phyloP scores from a whole-genome alignment of 2,888 invertebrate species.

The Amphimallon solstitiale region DNA sequence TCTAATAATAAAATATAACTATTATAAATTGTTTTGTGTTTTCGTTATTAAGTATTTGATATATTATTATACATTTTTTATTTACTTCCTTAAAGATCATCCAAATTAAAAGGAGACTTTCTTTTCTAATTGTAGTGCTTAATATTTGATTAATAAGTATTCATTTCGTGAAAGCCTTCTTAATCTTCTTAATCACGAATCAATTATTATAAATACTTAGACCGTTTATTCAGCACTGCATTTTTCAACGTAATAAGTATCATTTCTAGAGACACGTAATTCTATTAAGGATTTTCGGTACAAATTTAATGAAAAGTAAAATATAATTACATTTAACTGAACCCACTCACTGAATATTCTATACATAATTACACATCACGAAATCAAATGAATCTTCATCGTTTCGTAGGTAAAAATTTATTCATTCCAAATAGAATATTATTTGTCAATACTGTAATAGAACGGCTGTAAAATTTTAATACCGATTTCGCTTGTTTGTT shows the following conservation, averaged over 20 bases:
- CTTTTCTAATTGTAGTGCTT: constrained; percentile 6
- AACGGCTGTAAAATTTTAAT: constrained; percentile 19
- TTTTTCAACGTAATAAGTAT: constrained; percentile 10
- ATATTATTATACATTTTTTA: too few species aligned
- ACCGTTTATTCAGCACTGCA: neutral
- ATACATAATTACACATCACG: constrained; percentile 20
- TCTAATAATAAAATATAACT: too few species aligned
- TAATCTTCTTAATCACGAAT: constrained; percentile 9
- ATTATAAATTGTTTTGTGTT: too few species aligned
- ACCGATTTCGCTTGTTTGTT: constrained; percentile 10
- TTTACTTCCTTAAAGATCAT: too few species aligned
- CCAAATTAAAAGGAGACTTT: neutral
- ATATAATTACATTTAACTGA: constrained; percentile 19
- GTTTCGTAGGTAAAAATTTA: constrained; percentile 15
- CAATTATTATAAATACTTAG: constrained; percentile 7
- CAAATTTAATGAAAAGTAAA: constrained; percentile 19
- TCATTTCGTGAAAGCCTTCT: neutral
- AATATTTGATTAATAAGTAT: neutral
- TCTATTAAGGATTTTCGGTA: constrained; percentile 6
- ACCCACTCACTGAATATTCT: constrained; percentile 9
- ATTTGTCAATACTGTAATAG: constrained; percentile 9
- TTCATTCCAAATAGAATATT: constrained; percentile 13
- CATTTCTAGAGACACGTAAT: constrained; percentile 26
- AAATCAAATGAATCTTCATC: neutral
- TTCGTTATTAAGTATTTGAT: too few species aligned